Base-by-base conservation (phyloP, 1,140 invertebrate genomes). In the Saxidomus purpurata region DNA sequence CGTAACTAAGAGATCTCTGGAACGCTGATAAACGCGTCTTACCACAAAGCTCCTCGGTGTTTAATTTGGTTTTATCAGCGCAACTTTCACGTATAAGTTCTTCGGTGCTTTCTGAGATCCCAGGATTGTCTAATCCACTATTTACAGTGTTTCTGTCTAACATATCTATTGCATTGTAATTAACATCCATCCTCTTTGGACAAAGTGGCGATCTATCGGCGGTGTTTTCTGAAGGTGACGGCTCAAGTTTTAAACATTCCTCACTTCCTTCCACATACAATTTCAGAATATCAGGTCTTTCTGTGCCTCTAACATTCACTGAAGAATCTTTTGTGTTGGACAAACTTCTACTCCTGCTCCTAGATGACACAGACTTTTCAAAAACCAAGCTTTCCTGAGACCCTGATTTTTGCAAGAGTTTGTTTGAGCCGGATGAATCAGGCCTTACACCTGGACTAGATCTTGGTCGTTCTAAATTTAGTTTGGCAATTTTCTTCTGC, bases 121-220 rank as follows among this genome's bases (percentile, higher is more conserved):
- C 87, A 40, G 87, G 69, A 83, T 89, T 89, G 55, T 89, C 87
- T 31, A 89, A 63, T n/a, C 87, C 87, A 63, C 36, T 13, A 31
- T 55, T 43, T 17, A 84, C 80, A 31, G 63, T 38, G 55, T 83
- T 83, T 59, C 71, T 82, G 28, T 89, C 36, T 40, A 83, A 63
- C 43, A 71, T 83, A 40, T 89, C 81, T 31, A 77, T 43, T 22
- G 63, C 40, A 49, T 84, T 83, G 36, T 83, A 83, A 47, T 83
- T 83, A 36, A 61, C 19, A 61, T 84, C 80, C n/a, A 28, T 84
- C 19, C 34, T 36, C 22, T 55, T 43, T 34, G 69, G 52, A 77
- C 49, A 84, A 6, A 89, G 63, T 38, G 87, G 87, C 0, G 87
- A 89, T 47, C 74, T 84, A 77, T 89, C 87, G 17, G 52, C 71